Conservation (phyloP, 2,888 invertebrate genomes). For the Drosophila neoperkinsi region DNA sequence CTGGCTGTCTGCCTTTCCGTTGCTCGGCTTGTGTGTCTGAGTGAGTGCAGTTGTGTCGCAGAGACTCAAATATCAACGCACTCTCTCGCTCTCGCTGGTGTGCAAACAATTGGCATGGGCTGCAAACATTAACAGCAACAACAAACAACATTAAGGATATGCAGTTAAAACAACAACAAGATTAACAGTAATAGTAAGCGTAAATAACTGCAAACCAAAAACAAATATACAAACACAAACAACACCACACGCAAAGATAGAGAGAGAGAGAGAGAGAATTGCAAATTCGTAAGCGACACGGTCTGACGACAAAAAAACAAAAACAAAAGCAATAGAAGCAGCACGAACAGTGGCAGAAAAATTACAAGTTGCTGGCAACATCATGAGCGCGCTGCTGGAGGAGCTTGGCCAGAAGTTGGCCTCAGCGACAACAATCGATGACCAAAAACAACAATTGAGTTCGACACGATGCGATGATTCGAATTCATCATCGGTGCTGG, state of each 20-base stretch:
- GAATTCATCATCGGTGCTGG: constrained; percentile 49
- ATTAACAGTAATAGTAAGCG: constrained; percentile 33
- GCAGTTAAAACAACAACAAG: constrained; percentile 33
- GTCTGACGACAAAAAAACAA: constrained; percentile 2
- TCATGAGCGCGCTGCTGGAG: constrained; percentile 54
- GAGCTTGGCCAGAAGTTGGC: constrained; percentile 51
- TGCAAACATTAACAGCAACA: constrained; percentile 32
- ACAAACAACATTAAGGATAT: constrained; percentile 35
- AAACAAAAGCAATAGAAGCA: constrained; percentile 7
- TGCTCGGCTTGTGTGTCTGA: constrained; percentile 2
- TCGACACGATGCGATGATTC: constrained; percentile 60
- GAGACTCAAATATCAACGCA: constrained; percentile 23
- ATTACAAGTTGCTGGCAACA: constrained; percentile 24
- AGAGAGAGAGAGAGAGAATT: background rate
- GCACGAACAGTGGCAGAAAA: constrained; percentile 8
- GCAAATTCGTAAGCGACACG: constrained; percentile 8
- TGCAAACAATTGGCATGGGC: constrained; percentile 43
- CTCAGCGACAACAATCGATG: constrained; percentile 31
- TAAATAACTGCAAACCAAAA: constrained; percentile 40
- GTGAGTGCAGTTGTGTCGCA: constrained; percentile 25
- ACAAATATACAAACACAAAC: background rate
- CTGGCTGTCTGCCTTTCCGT: constrained; percentile 3
- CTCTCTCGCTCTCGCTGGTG: constrained; percentile 13
- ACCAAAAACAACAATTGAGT: constrained; percentile 22
- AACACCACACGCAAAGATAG: constrained; percentile 5